Evolutionary conservation across 2,797 vertebrate genomes (phyloP).

Genomic region (Clarias fuscus): DNA sequence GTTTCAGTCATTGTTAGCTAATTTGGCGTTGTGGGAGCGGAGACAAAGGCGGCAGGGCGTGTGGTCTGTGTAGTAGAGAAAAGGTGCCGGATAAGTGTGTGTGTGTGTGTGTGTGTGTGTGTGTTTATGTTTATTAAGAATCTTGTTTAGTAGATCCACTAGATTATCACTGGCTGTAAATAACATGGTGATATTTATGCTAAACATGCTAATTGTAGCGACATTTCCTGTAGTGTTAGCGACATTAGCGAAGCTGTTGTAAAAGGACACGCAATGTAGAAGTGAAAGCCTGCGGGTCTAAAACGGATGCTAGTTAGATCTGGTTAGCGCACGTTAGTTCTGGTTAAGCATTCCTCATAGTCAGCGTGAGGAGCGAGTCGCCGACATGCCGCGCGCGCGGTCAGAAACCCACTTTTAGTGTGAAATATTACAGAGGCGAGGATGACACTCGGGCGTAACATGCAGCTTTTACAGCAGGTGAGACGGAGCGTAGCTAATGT

Average conservation of each 20-base stretch:
- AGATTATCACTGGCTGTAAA: neutral
- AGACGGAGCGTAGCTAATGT: conserved; percentile 60
- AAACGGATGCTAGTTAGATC: neutral
- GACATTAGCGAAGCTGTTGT: neutral
- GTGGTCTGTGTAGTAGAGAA: neutral
- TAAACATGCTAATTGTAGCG: neutral
- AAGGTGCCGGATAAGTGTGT: neutral
- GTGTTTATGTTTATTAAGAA: neutral
- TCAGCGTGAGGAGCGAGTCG: too few relatives aligned
- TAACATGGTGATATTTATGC: neutral
- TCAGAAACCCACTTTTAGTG: too few relatives aligned
- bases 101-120: conserved; percentile 17
- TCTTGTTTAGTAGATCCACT: neutral
- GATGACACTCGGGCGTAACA: neutral
- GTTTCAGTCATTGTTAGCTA: neutral
- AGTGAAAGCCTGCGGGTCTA: neutral
- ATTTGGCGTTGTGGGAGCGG: neutral
- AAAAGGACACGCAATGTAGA: neutral
- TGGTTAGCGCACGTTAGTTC: too few relatives aligned
- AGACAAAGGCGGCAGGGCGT: neutral
- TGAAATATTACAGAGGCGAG: neutral
- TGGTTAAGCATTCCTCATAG: too few relatives aligned
- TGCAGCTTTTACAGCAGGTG: conserved; percentile 56
- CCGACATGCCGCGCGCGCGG: too few relatives aligned
- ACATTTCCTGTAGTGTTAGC: neutral